These are phyloP conservation scores for Melieria crassipennis DNA, from an alignment of 2,888 invertebrate species.

Conservation along the genomic window DNA sequence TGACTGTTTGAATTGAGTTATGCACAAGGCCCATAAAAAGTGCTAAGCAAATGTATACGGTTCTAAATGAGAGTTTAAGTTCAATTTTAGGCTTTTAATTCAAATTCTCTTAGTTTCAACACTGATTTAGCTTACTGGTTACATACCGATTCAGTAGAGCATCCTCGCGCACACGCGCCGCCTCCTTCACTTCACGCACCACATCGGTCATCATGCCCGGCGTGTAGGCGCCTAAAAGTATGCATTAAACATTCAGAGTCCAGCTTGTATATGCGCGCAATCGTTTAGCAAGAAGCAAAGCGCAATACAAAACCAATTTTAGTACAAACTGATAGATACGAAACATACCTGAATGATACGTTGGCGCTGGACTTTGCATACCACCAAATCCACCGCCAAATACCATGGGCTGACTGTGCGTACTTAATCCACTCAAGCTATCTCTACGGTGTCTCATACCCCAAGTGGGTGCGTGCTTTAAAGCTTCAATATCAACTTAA, in stretches of 20 bases:
- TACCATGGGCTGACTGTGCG: constrained; percentile 66
- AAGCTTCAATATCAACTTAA: constrained; percentile 71
- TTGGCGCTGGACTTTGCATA: constrained; percentile 66
- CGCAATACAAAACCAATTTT: neutral
- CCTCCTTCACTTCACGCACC: constrained; percentile 78
- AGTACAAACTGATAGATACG: constrained; percentile 2
- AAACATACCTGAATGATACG: constrained; percentile 66
- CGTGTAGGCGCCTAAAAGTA: constrained; percentile 68
- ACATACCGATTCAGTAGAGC: constrained; percentile 69
- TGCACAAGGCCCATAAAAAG: no score
- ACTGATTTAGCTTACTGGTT: neutral
- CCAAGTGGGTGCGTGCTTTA: constrained; percentile 71
- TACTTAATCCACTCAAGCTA: constrained; percentile 67
- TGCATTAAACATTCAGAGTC: constrained; percentile 3
- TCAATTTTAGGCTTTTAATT: neutral
- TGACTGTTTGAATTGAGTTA: neutral
- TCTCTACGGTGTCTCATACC: constrained; percentile 68
- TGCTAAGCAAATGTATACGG: no score
- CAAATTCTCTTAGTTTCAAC: neutral
- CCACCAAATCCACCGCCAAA: constrained; percentile 66
- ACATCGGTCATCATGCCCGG: constrained; percentile 80
- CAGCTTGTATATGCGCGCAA: neutral
- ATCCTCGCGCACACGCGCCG: constrained; percentile 77
- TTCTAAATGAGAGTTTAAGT: no score
- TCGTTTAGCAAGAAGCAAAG: constrained; percentile 2